Conservation (phyloP, 2,888 invertebrate species). For the Thereva unica region DNA sequence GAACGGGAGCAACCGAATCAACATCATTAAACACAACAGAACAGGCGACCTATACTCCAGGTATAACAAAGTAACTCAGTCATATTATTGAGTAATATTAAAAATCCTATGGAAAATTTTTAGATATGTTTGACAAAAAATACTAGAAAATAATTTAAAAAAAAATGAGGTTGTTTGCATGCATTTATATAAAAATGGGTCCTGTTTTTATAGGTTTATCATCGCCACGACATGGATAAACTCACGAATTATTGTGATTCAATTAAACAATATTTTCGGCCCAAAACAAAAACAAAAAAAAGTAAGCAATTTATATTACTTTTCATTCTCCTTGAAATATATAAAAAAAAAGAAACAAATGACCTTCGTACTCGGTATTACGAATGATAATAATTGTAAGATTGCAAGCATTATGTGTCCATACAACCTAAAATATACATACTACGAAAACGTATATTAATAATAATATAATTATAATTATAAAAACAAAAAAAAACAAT, state of each 20-base stretch:
- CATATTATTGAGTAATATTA: background rate
- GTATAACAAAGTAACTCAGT: slow-evolving; percentile 48
- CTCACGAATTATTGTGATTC: background rate
- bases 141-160: background rate
- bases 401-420: slow-evolving; percentile 26
- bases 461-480: background rate
- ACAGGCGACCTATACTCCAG: slow-evolving; percentile 59
- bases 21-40: slow-evolving; percentile 58
- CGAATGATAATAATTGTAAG: slow-evolving; percentile 26
- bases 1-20: slow-evolving; percentile 55
- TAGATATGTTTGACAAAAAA: slow-evolving; percentile 15
- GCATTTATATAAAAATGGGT: slow-evolving; percentile 3
- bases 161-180: background rate
- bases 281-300: slow-evolving; percentile 3
- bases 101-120: background rate
- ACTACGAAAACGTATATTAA: slow-evolving; percentile 15
- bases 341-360: no score
- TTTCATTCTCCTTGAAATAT: background rate
- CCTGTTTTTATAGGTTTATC: slow-evolving; percentile 23
- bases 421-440: slow-evolving; percentile 19
- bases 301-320: slow-evolving; percentile 23
- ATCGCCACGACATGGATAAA: slow-evolving; percentile 26
- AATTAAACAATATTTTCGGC: slow-evolving; percentile 6
- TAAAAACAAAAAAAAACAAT: background rate
- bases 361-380: slow-evolving; percentile 8